Percentiles rank a stretch among this genome's conserved stretches.
Evolutionary conservation across 2,113 vertebrate genomes (phyloP).

Genomic region (Gila orcuttii): DNA sequence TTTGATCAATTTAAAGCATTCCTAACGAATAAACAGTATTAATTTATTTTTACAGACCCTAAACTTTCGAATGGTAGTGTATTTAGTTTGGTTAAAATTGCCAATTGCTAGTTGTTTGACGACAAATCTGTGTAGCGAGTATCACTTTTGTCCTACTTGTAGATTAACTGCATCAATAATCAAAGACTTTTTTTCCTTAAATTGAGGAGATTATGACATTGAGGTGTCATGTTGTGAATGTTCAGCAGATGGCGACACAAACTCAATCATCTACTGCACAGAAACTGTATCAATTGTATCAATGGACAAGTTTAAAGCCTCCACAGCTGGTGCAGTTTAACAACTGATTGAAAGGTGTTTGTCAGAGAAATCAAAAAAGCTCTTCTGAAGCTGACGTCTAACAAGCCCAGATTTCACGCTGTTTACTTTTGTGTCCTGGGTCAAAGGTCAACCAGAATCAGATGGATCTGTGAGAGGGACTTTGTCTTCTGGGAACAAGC

Average conservation of each 20-base stretch:
- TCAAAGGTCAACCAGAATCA: not conserved
- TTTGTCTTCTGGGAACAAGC: not conserved
- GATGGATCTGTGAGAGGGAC: too few relatives aligned
- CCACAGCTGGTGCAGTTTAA: not conserved
- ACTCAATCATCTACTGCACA: not conserved
- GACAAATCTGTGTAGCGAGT: too few relatives aligned
- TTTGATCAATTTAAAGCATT: not conserved
- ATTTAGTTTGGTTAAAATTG: too few relatives aligned
- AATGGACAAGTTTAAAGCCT: not conserved
- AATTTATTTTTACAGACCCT: not conserved
- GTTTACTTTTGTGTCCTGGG: not conserved
- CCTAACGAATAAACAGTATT: not conserved
- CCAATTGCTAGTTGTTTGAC: too few relatives aligned
- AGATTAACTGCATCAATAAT: too few relatives aligned
- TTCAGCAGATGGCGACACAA: slow-evolving; percentile 34
- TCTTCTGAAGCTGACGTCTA: not conserved
- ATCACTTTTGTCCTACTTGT: too few relatives aligned
- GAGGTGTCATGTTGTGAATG: not conserved
- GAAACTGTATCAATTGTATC: not conserved
- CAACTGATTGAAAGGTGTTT: not conserved
- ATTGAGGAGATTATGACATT: too few relatives aligned
- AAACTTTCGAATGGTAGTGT: not conserved
- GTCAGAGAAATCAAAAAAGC: not conserved
- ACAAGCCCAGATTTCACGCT: not conserved
- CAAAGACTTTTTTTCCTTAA: too few relatives aligned